These are phyloP conservation scores for Acrocephalus arundinaceus DNA, from an alignment of 2,113 vertebrate species.

Conservation along the genomic window DNA sequence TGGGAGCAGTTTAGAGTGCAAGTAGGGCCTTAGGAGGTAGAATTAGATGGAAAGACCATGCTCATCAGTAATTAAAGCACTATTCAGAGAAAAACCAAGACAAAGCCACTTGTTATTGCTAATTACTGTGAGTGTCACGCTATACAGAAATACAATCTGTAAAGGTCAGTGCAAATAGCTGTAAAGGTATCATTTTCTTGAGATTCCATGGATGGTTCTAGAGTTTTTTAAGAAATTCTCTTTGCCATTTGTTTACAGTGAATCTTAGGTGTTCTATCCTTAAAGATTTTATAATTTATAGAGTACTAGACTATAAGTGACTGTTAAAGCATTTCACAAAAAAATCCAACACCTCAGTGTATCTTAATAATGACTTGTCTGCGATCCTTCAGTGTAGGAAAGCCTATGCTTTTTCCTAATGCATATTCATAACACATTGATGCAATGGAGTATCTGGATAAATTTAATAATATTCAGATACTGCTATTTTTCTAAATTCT, in stretches of 20 bases:
- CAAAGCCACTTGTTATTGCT: not conserved
- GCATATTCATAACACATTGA: not conserved
- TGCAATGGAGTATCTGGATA: not conserved
- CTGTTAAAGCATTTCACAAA: not conserved
- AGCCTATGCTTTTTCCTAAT: not conserved
- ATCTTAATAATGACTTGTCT: not conserved
- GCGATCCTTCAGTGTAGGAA: not conserved
- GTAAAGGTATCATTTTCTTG: not conserved
- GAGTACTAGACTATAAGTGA: not conserved
- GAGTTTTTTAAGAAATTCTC: not conserved
- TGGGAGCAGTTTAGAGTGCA: not conserved
- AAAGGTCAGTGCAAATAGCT: not conserved
- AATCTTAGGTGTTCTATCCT: not conserved
- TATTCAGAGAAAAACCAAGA: not conserved
- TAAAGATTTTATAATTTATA: not conserved
- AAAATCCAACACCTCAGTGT: not conserved
- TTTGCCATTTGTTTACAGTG: not conserved
- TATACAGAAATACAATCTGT: not conserved
- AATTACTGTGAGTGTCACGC: not conserved
- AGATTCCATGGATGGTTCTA: not conserved
- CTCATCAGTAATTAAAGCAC: not conserved
- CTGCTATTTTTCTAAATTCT: not conserved
- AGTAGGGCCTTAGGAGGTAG: not conserved
- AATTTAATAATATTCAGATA: not conserved
- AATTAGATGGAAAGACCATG: not conserved